Percentiles rank a stretch among this genome's conserved stretches.
phyloP scores from a whole-genome alignment of 2,797 vertebrate species.

The Limosa lapponica region DNA sequence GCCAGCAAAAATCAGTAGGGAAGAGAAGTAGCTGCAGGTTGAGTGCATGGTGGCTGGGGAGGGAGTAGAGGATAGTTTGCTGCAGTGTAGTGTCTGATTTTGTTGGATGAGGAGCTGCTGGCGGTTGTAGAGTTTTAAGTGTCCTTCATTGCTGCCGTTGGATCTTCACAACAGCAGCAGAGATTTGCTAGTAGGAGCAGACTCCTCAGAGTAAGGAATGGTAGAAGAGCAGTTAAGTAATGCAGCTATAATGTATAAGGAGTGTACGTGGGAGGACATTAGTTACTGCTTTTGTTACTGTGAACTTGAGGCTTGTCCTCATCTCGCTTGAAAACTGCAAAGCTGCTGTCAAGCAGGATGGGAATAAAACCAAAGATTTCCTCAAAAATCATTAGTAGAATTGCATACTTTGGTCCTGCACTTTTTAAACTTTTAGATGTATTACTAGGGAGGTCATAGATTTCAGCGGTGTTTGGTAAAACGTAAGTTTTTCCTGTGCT shows the following conservation, averaged over 20 bases:
- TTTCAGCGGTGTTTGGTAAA: background rate
- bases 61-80: background rate
- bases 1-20: background rate
- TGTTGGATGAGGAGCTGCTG: background rate
- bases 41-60: background rate
- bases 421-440: background rate
- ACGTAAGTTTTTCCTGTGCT: background rate
- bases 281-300: constrained; percentile 1
- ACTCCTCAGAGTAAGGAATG: background rate
- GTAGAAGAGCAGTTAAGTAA: background rate
- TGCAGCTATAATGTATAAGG: background rate
- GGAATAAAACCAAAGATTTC: background rate
- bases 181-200: background rate
- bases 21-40: background rate
- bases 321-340: background rate
- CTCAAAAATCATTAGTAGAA: background rate
- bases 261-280: background rate
- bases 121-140: background rate
- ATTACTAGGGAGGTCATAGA: background rate
- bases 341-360: background rate
- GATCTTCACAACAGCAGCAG: background rate
- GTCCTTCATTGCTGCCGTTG: background rate
- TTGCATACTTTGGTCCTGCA: background rate
- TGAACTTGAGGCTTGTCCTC: constrained; percentile 23
- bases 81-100: background rate